Percentiles rank a stretch among this genome's conserved stretches.
Conservation (phyloP, 2,888 invertebrate species). For the Drosophila prostipennis region DNA sequence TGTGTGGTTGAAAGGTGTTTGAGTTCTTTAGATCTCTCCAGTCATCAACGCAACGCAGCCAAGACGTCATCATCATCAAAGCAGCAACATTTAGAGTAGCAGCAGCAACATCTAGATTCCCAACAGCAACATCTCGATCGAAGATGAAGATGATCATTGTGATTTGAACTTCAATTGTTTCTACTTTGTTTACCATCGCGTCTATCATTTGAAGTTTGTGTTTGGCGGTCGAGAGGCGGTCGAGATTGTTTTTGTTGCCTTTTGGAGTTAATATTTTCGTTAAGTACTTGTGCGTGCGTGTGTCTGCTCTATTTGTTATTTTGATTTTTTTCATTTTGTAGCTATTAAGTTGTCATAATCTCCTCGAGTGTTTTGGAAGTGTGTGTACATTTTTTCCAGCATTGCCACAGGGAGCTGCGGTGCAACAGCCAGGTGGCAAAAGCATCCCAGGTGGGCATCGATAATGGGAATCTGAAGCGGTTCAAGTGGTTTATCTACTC, state of each 20-base stretch:
- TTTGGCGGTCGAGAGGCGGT: conserved; percentile 64
- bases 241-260: conserved; percentile 39
- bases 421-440: conserved; percentile 46
- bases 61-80: conserved; percentile 68
- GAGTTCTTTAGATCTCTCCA: conserved; percentile 78
- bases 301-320: conserved; percentile 70
- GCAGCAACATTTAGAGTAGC: conserved; percentile 36
- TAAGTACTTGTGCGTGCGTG: conserved; percentile 47
- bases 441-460: conserved; percentile 44
- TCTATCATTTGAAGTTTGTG: conserved; percentile 66
- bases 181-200: conserved; percentile 66
- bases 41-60: conserved; percentile 68
- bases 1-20: conserved; percentile 79
- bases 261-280: conserved; percentile 56
- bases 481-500: conserved; percentile 42
- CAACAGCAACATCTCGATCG: conserved; percentile 33
- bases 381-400: conserved; percentile 27
- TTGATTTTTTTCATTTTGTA: conserved; percentile 57
- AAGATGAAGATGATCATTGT: conserved; percentile 48
- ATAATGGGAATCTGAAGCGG: conserved; percentile 38
- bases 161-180: conserved; percentile 72
- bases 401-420: conserved; percentile 51
- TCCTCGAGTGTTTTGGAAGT: conserved; percentile 48
- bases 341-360: conserved; percentile 78
- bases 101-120: conserved; percentile 34